A percentile compares a stretch with the other conserved stretches of the same genome.
These are phyloP conservation scores for Molanna angustata DNA, from an alignment of 2,888 invertebrate genomes.

Conservation along the genomic window DNA sequence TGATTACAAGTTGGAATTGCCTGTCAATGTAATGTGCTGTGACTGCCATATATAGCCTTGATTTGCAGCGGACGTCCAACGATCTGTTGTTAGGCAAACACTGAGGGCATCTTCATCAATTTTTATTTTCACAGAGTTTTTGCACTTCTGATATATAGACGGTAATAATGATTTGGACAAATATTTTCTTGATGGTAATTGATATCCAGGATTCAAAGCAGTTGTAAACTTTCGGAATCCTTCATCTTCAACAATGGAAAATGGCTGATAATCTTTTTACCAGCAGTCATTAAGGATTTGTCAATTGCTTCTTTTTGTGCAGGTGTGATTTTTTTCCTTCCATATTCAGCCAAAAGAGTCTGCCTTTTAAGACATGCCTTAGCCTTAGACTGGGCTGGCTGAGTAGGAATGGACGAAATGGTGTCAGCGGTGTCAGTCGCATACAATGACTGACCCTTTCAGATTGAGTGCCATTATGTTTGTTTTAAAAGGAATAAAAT, in stretches of 20 bases:
- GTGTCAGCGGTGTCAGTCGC: no score
- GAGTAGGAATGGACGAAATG: no score
- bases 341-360: constrained; percentile 4
- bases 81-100: neutral
- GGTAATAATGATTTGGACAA: neutral
- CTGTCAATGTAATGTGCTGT: constrained; percentile 1
- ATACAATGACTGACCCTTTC: no score
- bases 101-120: neutral
- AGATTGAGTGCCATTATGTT: no score
- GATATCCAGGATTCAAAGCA: constrained; percentile 3
- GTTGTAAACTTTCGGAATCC: neutral
- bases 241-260: constrained; percentile 1
- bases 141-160: neutral
- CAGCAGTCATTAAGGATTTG: neutral
- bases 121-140: neutral
- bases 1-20: neutral
- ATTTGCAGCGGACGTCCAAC: neutral
- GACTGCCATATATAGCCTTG: neutral
- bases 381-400: neutral
- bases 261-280: constrained; percentile 1
- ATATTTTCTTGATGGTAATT: constrained; percentile 3
- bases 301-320: neutral
- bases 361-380: neutral
- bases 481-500: no score
- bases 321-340: neutral